A percentile compares a stretch with the other conserved stretches of the same genome.
These are phyloP conservation scores for Lasius platythorax DNA, from an alignment of 2,888 invertebrate genomes.

Conservation along the genomic window DNA sequence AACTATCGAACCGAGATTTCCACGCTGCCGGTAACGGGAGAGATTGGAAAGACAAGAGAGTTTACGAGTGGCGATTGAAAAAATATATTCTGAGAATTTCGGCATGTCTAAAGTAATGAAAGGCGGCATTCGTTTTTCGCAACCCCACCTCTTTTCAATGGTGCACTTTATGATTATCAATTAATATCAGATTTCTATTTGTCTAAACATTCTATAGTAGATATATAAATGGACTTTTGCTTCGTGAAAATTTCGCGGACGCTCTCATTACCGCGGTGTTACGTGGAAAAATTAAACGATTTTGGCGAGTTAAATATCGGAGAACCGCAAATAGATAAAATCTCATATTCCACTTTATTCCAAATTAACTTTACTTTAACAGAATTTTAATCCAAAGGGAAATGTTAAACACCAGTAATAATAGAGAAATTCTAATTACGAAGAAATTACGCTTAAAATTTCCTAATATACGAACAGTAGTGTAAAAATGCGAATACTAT, in stretches of 20 bases:
- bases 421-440: not conserved
- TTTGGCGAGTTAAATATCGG: conserved; percentile 19
- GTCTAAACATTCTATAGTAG: not conserved
- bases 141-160: not conserved
- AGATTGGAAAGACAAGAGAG: not conserved
- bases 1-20: conserved; percentile 6
- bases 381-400: not conserved
- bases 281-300: conserved; percentile 26
- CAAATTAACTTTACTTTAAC: not conserved
- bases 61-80: conserved; percentile 1
- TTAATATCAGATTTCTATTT: conserved; percentile 26
- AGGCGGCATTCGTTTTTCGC: not conserved
- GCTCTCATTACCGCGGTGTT: conserved; percentile 2
- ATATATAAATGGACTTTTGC: not conserved
- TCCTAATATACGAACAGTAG: not conserved
- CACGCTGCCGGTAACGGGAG: not conserved
- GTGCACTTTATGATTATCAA: not conserved
- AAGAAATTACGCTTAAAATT: not conserved
- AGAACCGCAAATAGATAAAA: conserved; percentile 11
- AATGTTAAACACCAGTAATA: not conserved
- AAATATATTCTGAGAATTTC: not conserved
- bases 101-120: not conserved
- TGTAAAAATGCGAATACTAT: not conserved
- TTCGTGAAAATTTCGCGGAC: not conserved
- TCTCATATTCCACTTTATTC: not conserved